These are phyloP conservation scores for Caenorhabditis wallacei DNA, from an alignment of 2,888 invertebrate species.

Conservation along the genomic window DNA sequence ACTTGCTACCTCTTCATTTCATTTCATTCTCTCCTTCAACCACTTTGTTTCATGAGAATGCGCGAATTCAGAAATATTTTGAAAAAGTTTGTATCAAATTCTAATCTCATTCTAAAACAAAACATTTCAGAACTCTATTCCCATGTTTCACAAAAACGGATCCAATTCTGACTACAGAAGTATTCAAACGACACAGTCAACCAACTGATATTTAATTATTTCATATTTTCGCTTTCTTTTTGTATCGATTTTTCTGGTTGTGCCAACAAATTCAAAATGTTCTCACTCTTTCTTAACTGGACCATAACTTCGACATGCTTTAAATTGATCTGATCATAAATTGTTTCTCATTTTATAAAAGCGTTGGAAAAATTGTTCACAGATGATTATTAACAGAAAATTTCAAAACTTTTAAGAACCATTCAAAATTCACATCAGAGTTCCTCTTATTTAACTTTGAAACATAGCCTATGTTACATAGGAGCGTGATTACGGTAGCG, in stretches of 20 bases:
- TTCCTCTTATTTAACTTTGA: too few species aligned
- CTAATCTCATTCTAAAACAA: background rate
- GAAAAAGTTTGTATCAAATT: constrained; percentile 53
- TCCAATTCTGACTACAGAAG: constrained; percentile 51
- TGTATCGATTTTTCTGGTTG: constrained; percentile 43
- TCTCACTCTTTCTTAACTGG: constrained; percentile 4
- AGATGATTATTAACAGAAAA: too few species aligned
- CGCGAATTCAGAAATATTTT: constrained; percentile 73
- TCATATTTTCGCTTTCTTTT: background rate
- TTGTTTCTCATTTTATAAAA: constrained; percentile 1
- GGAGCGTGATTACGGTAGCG: too few species aligned
- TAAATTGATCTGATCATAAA: constrained; percentile 4
- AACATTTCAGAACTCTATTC: constrained; percentile 48
- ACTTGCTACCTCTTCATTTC: constrained; percentile 71
- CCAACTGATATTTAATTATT: constrained; percentile 59
- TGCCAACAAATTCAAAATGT: constrained; percentile 34
- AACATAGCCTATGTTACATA: too few species aligned
- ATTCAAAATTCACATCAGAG: too few species aligned
- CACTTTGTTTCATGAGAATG: constrained; percentile 78
- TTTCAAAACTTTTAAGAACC: too few species aligned
- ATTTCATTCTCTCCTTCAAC: constrained; percentile 76
- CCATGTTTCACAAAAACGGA: constrained; percentile 51
- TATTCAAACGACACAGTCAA: constrained; percentile 51
- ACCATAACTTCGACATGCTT: constrained; percentile 14
- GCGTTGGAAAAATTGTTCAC: too few species aligned